Base-by-base conservation (phyloP, 2,797 vertebrate genomes). In the Pelobates cultripes region DNA sequence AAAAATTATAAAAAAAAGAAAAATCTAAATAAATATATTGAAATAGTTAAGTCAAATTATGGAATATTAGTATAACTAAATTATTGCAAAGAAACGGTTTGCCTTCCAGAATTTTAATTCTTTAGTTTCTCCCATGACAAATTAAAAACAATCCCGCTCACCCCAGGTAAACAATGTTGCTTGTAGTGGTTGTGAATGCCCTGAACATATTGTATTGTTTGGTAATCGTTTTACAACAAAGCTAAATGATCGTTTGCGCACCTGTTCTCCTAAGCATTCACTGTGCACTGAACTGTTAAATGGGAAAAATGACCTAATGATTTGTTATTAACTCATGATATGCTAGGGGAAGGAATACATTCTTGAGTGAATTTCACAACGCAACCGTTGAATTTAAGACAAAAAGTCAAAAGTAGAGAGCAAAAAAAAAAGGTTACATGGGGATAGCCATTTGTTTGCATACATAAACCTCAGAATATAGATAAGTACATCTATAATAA, bases 181-280 rank as follows among this genome's bases (percentile, higher is more conserved):
- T 64, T 6, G 61, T 28, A 28, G 61, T n/a, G 5, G 61, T 68
- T 10, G 66, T 43, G 66, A 68, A 68, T 68, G 43, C 28, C 10
- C 66, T 6, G 40, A 68, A 14, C 66, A 68, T 13, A 68, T 68
- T 68, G 66, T 43, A 68, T 68, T 68, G 28, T 68, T 68, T 68
- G 41, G 28, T 68, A 68, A 68, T 42, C 17, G 41, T 68, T 68
- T 13, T 68, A 68, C 61, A 68, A 43, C 41, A 68, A 68, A 68
- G 66, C 40, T 68, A 68, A 68, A 68, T 68, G 41, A 68, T 68
- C 66, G 43, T 5, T 61, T 7, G 9, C 12, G 66, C 66, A 68
- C 66, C 66, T 68, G 66, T 43, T 68, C 66, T 68, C 9, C 28
- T 13, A 10, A 43, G 66, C 41, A 12, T 43, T 14, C 17, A 43